phyloP scores from a whole-genome alignment of 2,797 vertebrate genomes.

The Karalla daura region DNA sequence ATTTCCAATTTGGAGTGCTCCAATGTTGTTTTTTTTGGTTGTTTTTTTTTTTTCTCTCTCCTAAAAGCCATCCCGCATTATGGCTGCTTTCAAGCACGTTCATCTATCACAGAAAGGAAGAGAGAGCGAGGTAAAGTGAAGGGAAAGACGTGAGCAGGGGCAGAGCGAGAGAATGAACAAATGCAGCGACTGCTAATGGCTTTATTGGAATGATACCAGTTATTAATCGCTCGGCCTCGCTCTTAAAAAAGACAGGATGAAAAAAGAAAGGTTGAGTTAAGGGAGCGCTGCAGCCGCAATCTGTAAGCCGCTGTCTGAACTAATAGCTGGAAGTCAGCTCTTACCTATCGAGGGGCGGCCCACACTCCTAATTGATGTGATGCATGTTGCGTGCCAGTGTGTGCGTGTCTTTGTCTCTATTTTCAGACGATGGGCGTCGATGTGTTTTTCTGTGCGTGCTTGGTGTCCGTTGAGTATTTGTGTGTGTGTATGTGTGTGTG shows the following conservation, averaged over 20 bases:
- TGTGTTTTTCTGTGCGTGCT: constrained; percentile 12
- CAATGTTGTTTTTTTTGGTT: constrained; percentile 23
- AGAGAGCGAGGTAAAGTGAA: constrained; percentile 17
- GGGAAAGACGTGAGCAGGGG: constrained; percentile 6
- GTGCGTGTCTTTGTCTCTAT: constrained; percentile 30
- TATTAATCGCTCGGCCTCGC: constrained; percentile 76
- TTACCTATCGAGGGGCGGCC: constrained; percentile 73
- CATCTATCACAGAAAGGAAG: constrained; percentile 60
- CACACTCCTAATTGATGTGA: constrained; percentile 67
- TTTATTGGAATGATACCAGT: constrained; percentile 84
- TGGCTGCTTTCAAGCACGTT: constrained; percentile 60
- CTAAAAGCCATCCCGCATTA: constrained; percentile 63
- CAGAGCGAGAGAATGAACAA: constrained; percentile 52
- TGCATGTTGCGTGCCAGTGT: constrained; percentile 28
- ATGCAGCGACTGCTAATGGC: constrained; percentile 75
- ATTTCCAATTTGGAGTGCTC: constrained; percentile 59
- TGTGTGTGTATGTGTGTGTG: not conserved
- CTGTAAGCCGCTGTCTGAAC: constrained; percentile 70
- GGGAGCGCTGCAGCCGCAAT: constrained; percentile 67
- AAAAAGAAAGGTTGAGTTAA: constrained; percentile 59
- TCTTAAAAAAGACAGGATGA: constrained; percentile 53
- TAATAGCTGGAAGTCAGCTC: constrained; percentile 76
- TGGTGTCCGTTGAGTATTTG: constrained; percentile 9
- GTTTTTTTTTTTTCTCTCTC: constrained; percentile 30
- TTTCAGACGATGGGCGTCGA: constrained; percentile 43